These are phyloP conservation scores for Xestia c-nigrum DNA, from an alignment of 2,888 invertebrate genomes.

Conservation along the genomic window DNA sequence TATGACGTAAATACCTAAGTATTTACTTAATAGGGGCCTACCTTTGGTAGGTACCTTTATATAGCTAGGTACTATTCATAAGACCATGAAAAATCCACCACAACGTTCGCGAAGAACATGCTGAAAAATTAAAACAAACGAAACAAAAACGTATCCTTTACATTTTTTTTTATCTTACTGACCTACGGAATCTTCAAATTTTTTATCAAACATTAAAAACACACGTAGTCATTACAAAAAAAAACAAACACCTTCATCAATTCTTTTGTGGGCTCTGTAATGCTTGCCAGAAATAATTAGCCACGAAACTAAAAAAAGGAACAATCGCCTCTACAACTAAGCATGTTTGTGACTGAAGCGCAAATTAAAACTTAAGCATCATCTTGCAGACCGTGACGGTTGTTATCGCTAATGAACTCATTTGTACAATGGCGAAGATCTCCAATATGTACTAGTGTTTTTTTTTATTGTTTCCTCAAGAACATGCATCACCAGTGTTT, in stretches of 20 bases:
- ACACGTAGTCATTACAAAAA: conserved; percentile 7
- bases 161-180: background rate
- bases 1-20: no score
- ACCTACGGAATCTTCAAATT: background rate
- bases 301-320: conserved; percentile 2
- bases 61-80: background rate
- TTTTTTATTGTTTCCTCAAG: conserved; percentile 31
- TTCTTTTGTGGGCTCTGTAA: conserved; percentile 33
- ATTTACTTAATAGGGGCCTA: no score
- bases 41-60: no score
- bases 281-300: conserved; percentile 42
- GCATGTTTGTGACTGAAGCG: conserved; percentile 23
- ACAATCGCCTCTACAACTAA: conserved; percentile 13
- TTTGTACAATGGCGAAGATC: conserved; percentile 43
- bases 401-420: conserved; percentile 33
- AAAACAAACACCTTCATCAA: background rate
- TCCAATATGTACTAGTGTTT: conserved; percentile 14
- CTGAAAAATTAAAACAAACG: no score
- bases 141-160: background rate
- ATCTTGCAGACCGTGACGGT: conserved; percentile 47
- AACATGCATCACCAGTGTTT: conserved; percentile 17
- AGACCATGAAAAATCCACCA: background rate
- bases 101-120: background rate
- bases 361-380: conserved; percentile 34
- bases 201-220: conserved; percentile 43